phyloP scores from a whole-genome alignment of 2,113 vertebrate species.

The Synodontis membranacea region DNA sequence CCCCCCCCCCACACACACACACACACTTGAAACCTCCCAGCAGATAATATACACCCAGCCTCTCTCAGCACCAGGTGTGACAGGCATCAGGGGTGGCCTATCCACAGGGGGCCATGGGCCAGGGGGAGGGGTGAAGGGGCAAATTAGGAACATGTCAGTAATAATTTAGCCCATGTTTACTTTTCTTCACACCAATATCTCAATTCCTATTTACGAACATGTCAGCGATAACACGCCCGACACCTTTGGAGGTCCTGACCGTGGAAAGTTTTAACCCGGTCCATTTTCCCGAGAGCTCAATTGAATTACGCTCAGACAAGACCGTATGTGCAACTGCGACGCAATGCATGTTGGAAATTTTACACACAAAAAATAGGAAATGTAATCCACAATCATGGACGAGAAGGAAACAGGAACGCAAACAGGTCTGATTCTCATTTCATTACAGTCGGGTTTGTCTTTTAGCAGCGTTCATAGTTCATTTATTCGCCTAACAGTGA shows the following conservation, averaged over 20 bases:
- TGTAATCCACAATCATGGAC: background rate
- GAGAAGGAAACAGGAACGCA: background rate
- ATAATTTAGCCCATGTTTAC: constrained; percentile 74
- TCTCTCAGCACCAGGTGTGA: constrained; percentile 77
- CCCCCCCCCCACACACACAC: constrained; percentile 57
- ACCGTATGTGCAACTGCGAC: background rate
- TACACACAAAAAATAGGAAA: constrained; percentile 8
- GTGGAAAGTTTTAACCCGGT: background rate
- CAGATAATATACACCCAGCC: constrained; percentile 77
- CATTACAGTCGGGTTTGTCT: background rate
- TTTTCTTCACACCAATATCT: constrained; percentile 72
- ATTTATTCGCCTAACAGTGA: background rate
- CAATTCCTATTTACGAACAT: constrained; percentile 63
- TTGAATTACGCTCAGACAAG: background rate
- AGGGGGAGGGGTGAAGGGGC: constrained; percentile 67
- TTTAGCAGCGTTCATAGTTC: background rate
- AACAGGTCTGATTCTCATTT: background rate
- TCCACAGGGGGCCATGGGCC: constrained; percentile 68
- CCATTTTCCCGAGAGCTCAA: background rate
- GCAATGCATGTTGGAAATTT: background rate
- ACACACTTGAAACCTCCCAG: constrained; percentile 69
- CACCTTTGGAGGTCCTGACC: constrained; percentile 40
- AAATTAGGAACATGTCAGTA: constrained; percentile 79
- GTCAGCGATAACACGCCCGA: constrained; percentile 61
- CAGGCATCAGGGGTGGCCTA: constrained; percentile 77